phyloP scores from a whole-genome alignment of 2,113 vertebrate genomes.

The Neoarius graeffei region DNA sequence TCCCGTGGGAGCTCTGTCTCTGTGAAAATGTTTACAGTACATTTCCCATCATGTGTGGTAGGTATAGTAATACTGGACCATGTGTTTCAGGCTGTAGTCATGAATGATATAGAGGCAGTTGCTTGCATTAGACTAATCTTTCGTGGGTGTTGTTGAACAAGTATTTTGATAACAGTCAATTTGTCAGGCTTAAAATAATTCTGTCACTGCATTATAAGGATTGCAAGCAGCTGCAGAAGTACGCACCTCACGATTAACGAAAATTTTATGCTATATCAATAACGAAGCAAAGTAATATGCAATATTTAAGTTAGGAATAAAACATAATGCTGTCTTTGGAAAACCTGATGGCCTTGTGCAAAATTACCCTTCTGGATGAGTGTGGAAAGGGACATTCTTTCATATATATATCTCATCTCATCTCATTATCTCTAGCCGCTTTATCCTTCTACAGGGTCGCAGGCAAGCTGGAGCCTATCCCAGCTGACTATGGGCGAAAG shows the following conservation, averaged over 20 bases:
- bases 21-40: not conserved
- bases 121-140: not conserved
- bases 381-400: too few relatives aligned
- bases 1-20: not conserved
- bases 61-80: not conserved
- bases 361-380: too few relatives aligned
- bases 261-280: not conserved
- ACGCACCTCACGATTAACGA: not conserved
- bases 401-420: too few relatives aligned
- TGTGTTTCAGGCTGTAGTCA: not conserved
- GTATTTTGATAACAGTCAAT: not conserved
- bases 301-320: not conserved
- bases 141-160: not conserved
- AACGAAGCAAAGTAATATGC: not conserved
- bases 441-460: too few relatives aligned
- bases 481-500: too few relatives aligned
- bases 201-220: not conserved
- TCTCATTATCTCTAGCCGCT: too few relatives aligned
- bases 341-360: too few relatives aligned
- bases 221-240: not conserved
- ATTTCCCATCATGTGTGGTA: not conserved
- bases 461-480: too few relatives aligned
- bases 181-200: not conserved
- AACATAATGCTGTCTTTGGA: not conserved
- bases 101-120: not conserved